Conservation (phyloP, 2,888 invertebrate species). For the Crepidodera aurea region DNA sequence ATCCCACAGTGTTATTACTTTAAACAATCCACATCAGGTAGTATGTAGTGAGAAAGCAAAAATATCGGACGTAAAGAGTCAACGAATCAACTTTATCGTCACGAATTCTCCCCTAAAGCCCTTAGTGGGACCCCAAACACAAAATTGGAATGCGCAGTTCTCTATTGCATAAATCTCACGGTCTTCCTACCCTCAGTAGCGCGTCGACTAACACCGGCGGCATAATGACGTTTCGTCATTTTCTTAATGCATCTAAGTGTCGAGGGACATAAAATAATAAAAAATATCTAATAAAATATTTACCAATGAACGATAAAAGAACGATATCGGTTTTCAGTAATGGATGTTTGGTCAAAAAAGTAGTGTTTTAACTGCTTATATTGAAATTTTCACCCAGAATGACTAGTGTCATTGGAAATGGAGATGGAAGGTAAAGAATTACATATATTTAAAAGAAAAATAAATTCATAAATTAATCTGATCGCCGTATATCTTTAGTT, state of each 20-base stretch:
- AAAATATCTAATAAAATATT: not conserved
- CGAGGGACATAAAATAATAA: not conserved
- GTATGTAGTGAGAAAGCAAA: not conserved
- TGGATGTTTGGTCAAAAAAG: not conserved
- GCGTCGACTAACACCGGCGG: constrained; percentile 48
- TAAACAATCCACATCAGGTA: no score
- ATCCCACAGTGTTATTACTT: no score
- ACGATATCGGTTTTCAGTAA: no score
- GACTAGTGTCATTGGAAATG: constrained; percentile 9
- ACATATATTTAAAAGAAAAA: not conserved
- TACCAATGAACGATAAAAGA: no score
- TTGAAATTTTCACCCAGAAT: not conserved
- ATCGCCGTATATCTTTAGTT: no score
- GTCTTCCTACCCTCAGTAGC: constrained; percentile 46
- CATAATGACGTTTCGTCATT: not conserved
- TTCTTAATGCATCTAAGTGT: not conserved
- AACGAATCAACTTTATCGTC: constrained; percentile 33
- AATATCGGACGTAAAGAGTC: constrained; percentile 5
- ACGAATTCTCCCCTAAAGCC: constrained; percentile 31
- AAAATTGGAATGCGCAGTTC: constrained; percentile 34
- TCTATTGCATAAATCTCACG: constrained; percentile 23
- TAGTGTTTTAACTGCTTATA: constrained; percentile 1
- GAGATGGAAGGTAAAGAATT: constrained; percentile 7
- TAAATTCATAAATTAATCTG: no score
- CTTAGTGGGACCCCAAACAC: constrained; percentile 31